Base-by-base conservation (phyloP, 1,140 invertebrate genomes). In the Achatina immaculata region DNA sequence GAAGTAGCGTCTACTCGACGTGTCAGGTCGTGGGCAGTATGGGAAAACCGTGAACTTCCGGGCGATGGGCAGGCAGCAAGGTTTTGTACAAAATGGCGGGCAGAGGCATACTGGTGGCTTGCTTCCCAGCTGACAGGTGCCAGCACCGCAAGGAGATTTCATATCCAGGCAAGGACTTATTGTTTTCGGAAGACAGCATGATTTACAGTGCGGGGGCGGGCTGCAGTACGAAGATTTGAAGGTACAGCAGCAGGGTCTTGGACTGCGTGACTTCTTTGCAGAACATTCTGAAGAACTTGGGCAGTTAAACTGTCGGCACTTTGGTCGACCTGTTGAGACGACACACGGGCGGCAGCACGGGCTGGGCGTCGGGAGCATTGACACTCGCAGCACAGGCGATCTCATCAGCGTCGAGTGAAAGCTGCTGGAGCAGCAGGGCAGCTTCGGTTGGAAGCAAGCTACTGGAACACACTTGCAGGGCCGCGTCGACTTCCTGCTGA, bases 381-480 rank as follows among this genome's bases (percentile, higher is more conserved):
- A n/a, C 6, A 28, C 58, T 2, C 28, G 58, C 2, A 28, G 58
- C 1, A 28, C 28, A 28, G 58, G 58, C 3, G 58, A 62, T 62
- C 58, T 62, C 58, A 62, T n/a, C n/a, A 62, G n/a, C 4, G 58
- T 62, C 21, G 58, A 62, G 21, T 62, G 58, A 34, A 62, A 62
- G 58, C 58, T 62, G 6, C 31, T n/a, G 1, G 58, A 62, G 1
- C 58, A 28, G 21, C 58, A 62, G n/a, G 58, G 58, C 9, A 62
- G 58, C 28, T 62, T 62, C 21, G 58, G 58, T 31, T 62, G 28
- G 58, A 9, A 62, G n/a, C n/a, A n/a, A n/a, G n/a, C n/a, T 31
- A 31, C n/a, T 34, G 58, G 58, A 9, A 31, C 58, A 28, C 58
- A 62, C 31, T 28, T 62, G 58, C 58, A 62, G 58, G 31, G 31